Base-by-base conservation (phyloP, 2,888 invertebrate genomes). In the Sturmia bella region DNA sequence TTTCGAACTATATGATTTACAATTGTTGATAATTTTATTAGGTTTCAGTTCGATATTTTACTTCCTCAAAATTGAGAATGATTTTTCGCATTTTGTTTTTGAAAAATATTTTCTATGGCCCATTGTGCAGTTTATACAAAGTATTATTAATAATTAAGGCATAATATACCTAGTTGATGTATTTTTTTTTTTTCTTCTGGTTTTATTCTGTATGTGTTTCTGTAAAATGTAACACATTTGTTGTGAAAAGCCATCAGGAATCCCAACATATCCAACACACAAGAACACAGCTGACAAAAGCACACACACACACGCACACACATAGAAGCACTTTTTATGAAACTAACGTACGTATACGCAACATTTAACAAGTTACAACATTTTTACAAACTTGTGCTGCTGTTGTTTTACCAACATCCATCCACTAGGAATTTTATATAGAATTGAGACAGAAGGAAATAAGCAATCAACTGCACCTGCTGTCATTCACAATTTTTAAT, bases 401-500 rank as follows among this genome's bases (percentile, higher is more conserved):
- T 50, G 1, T 7, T 50, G 1, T 7, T 32, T 27, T 32, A 59
- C 7, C 52, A 73, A 73, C 63, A 63, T 74, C 37, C 74, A 56
- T 56, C 37, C 74, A 56, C 64, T 74, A 56, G 56, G 56, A 56
- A 56, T 74, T 64, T 56, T 64, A 21, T 64, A 66, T 27, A 59
- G 50, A 66, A 73, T 73, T 57, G 59, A 73, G 72, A 43, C 73
- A 37, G 41, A 56, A 77, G 63, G 74, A 82, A 80, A 83, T 80
- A 74, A 77, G 84, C 81, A 84, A 88, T 87, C 88, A 88, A 85
- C 86, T 86, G 86, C 88, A 88, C 89, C 87, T 89, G 89, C 87
- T 89, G 88, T 87, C 88, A 88, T 85, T 87, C 85, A 86, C 87
- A 84, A 79, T 83, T 85, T 84, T 84, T 84, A 85, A 85, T 85